A percentile compares a stretch with the other conserved stretches of the same genome.
These are phyloP conservation scores for Pollachius pollachius DNA, from an alignment of 2,113 vertebrate genomes.

Conservation along the genomic window DNA sequence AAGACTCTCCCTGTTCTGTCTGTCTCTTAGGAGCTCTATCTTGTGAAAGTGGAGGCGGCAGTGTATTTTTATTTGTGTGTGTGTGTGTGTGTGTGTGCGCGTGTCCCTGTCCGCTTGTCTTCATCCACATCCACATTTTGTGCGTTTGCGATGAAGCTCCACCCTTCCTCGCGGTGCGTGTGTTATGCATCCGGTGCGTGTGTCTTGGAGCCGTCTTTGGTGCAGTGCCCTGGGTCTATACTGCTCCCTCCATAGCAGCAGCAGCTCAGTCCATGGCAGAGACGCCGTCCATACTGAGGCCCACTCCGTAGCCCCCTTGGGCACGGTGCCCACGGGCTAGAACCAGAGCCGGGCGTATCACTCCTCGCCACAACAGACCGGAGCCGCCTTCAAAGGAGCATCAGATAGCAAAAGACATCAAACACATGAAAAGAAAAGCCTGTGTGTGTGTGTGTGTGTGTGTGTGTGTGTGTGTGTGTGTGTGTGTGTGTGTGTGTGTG, in stretches of 20 bases:
- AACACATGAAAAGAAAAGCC: constrained; percentile 5
- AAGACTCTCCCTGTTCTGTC: constrained; percentile 37
- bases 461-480: constrained; percentile 9
- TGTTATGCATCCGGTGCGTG: too few species aligned
- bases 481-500: background rate
- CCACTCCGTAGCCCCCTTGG: background rate
- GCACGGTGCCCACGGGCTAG: constrained; percentile 5
- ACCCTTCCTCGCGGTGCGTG: too few species aligned
- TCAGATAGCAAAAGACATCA: constrained; percentile 45
- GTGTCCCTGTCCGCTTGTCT: too few species aligned
- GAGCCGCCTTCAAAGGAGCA: constrained; percentile 35
- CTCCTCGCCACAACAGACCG: constrained; percentile 5
- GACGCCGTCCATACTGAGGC: too few species aligned
- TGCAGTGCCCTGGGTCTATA: too few species aligned
- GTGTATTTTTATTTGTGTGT: background rate
- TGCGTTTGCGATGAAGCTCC: too few species aligned
- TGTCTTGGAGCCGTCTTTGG: too few species aligned
- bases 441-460: constrained; percentile 19
- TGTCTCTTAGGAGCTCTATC: constrained; percentile 26
- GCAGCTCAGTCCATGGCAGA: too few species aligned
- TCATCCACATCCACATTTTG: too few species aligned
- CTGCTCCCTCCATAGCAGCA: too few species aligned
- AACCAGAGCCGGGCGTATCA: constrained; percentile 6
- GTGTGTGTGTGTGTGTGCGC: too few species aligned
- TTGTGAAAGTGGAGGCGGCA: constrained; percentile 36